A percentile compares a stretch with the other conserved stretches of the same genome.
phyloP scores from a whole-genome alignment of 2,888 invertebrate species.

The Conistra vaccinii region DNA sequence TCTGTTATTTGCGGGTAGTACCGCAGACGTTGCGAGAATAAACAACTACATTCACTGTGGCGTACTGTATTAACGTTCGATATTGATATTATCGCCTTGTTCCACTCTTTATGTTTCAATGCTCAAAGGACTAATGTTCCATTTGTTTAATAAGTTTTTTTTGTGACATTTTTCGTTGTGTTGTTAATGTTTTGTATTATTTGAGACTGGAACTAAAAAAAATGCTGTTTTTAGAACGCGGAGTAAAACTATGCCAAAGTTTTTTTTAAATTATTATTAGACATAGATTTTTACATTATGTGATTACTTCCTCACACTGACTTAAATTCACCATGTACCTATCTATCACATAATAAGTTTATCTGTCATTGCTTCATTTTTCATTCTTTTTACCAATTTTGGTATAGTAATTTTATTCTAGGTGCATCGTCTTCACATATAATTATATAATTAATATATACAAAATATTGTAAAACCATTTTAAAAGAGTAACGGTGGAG shows the following conservation, averaged over 20 bases:
- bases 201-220: not conserved
- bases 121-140: conserved; percentile 50
- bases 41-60: conserved; percentile 79
- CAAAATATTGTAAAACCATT: no score
- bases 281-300: no score
- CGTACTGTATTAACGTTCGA: conserved; percentile 71
- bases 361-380: no score
- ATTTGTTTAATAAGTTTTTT: conserved; percentile 45
- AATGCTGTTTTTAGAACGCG: not conserved
- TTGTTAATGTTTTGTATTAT: not conserved
- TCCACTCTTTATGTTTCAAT: conserved; percentile 53
- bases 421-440: no score
- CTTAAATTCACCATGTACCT: no score
- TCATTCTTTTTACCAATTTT: no score
- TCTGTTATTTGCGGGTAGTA: conserved; percentile 89
- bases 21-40: conserved; percentile 82
- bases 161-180: conserved; percentile 9
- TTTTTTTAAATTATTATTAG: no score
- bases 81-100: conserved; percentile 69
- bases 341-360: no score
- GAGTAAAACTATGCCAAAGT: not conserved
- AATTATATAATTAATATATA: no score
- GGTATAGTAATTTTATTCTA: no score
- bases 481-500: no score
- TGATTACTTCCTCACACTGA: no score